Evolutionary conservation across 1,140 invertebrate species (phyloP), one percentile per base, ranked within the genome.

Genomic region (Eurosta solidaginis): DNA sequence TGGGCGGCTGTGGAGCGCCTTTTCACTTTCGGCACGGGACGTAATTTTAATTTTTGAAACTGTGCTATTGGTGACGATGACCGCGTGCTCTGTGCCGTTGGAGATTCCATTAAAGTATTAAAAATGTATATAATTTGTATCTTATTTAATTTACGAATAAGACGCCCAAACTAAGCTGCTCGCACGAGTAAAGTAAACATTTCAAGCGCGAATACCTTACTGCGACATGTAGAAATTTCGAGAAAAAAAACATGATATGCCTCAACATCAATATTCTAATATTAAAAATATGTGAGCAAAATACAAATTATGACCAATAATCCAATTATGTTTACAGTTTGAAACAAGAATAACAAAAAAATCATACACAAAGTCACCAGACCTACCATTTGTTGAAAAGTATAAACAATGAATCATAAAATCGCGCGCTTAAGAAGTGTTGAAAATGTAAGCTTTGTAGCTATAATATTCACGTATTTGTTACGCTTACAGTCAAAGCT

Each of bases 1-100:
- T 77, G 9, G 83, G 84, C 74, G 82, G 84, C 76, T 82, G 81
- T 6, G 85, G 83, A 17, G 85, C 83, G 82, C 50, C 84, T 82
- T 79, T 85, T 86, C 50, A 86, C 81, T 80, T 84, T 83, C 52
- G 85, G 81, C 80, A 86, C 85, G 36, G 85, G 85, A 7, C 83
- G 81, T 75, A 86, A 80, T 74, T 85, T 86, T 76, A 86, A 83
- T 78, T 82, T 79, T 79, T 86, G 85, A 49, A 86, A 86, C 81
- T 86, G 83, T 42, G 78, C 63, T 14, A 75, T 17, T 27, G 45
- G 22, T 44, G 45, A 22, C 1, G 68, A 4, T 27, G 73, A 27
- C 17, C 45, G 33, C n/a, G n/a, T n/a, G n/a, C n/a, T n/a, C 14
- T 74, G 59, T 5, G 22, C 1, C 29, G 49, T 36, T 25, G 74